Base-by-base conservation (phyloP, 2,797 vertebrate genomes). In the Margarornis squamiger region DNA sequence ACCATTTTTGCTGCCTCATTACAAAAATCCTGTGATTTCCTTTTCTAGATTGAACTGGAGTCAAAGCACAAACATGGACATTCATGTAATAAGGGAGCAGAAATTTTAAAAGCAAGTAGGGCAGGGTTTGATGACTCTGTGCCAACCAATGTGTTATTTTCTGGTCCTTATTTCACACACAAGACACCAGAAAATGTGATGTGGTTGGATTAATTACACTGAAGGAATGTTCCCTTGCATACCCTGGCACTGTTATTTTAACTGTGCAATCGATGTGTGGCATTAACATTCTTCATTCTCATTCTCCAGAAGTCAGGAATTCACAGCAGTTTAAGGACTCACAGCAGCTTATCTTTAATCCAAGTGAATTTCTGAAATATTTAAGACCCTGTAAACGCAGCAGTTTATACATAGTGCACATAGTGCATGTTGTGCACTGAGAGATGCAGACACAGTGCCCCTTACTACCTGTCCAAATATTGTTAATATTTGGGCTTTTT, bases 321-420 rank as follows among this genome's bases (percentile, higher is more conserved):
- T 91, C 86, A 62, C 62, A 78, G 83, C 82, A 92, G 82, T 88
- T 86, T 71, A 34, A 66, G 76, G 66, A 68, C 85, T 95, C 82
- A 65, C 32, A 88, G 72, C 54, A 91, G 87, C 79, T 96, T 97
- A 90, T 61, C 91, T 94, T 91, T 95, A 94, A 96, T 94, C 92
- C 94, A 78, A 39, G 36, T 39, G 65, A 65, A 75, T 93, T 75
- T 77, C 73, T 93, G 66, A 65, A 75, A 90, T 93, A 66, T 58
- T 78, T 70, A 32, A 46, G 46, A 39, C 51, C 48, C 30, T 77
- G 34, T 93, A 71, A 94, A 66, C 45, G 48, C 90, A 75, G 61
- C 30, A 32, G 41, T 72, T 91, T 75, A 11, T 4, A 0, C 85
- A 55, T 30, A 63, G 70, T 43, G 73, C 13, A 20, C 55, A 54